Base-by-base conservation (phyloP, 64 coral and sea anemone species). In the Catalaphyllia jardinei region DNA sequence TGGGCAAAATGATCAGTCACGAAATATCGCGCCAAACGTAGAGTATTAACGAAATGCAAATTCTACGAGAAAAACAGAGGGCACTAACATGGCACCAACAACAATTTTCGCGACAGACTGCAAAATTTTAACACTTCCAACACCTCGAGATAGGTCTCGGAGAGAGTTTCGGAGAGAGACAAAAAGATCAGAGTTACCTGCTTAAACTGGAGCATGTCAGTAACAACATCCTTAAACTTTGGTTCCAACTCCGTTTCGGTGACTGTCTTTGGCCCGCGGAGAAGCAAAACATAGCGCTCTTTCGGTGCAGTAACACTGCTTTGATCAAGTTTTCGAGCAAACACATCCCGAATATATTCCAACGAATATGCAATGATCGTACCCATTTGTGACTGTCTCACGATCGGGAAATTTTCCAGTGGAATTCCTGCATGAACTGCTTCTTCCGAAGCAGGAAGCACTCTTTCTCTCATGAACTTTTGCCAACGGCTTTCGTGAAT, bases 181-280 rank as follows among this genome's bases (percentile, higher is more conserved):
- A 29, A 20, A 24, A 19, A 52, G 16, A 31, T 11, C 22, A 30
- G 13, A 28, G 10, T 85, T 86, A 97, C 95, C 95, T 97, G 95
- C 87, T 94, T 97, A 65, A 97, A 84, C 61, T 90, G 95, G n/a
- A 97, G 83, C 91, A 97, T 97, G 62, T 97, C 95, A 9, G 95
- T 97, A 10, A 97, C 92, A 52, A 97, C 95, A 63, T 93, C 95
- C 73, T 97, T 97, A 90, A 97, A 97, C 24, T 62, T 65, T 25
- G 95, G 91, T 52, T 97, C 95, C 3, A 89, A 67, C 11, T 85
- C 67, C 4, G 52, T 82, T 80, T 93, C 82, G 20, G 72, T 59
- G 52, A 78, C 75, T 18, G 62, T 93, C 42, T 90, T 90, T n/a
- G 95, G 92, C 10, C 91, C 86, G 0, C 92, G 91, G 27, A 97